phyloP scores from a whole-genome alignment of 2,797 vertebrate species.

The Zenarchopterus dispar region DNA sequence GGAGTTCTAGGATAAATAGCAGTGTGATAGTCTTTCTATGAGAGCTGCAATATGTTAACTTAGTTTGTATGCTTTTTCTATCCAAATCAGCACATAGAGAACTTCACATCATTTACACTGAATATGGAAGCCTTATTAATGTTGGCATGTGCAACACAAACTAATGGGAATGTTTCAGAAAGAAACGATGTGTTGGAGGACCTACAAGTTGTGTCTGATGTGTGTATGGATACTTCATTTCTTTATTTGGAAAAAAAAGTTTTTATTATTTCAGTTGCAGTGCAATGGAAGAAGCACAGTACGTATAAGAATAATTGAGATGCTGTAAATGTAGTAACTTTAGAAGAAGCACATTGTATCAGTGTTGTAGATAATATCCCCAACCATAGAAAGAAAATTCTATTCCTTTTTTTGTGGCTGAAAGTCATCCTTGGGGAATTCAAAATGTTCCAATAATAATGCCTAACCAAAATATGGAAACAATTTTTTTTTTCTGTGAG shows the following conservation, averaged over 20 bases:
- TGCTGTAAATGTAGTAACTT: conserved; percentile 14
- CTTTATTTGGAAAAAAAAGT: no score
- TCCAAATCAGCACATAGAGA: conserved; percentile 3
- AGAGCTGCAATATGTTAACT: neutral
- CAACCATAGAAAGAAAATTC: conserved; percentile 2
- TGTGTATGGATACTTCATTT: no score
- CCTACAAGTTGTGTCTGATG: neutral
- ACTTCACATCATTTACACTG: neutral
- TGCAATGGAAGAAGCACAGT: no score
- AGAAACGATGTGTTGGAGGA: neutral
- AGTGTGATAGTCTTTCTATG: neutral
- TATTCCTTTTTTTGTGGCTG: conserved; percentile 15
- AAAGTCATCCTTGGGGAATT: conserved; percentile 48
- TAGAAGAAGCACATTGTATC: neutral
- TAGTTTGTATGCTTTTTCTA: conserved; percentile 4
- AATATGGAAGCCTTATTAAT: conserved; percentile 18
- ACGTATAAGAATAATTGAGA: neutral
- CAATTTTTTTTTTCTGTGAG: conserved; percentile 58
- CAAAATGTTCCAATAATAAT: conserved; percentile 44
- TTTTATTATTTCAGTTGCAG: no score
- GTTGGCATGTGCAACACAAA: neutral
- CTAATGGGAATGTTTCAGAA: neutral
- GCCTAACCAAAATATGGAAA: conserved; percentile 46
- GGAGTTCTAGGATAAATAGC: neutral
- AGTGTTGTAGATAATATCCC: conserved; percentile 9